Percentiles rank a stretch among this genome's conserved stretches.
Conservation (phyloP, 2,888 invertebrate species). For the Pyrocoelia pectoralis region DNA sequence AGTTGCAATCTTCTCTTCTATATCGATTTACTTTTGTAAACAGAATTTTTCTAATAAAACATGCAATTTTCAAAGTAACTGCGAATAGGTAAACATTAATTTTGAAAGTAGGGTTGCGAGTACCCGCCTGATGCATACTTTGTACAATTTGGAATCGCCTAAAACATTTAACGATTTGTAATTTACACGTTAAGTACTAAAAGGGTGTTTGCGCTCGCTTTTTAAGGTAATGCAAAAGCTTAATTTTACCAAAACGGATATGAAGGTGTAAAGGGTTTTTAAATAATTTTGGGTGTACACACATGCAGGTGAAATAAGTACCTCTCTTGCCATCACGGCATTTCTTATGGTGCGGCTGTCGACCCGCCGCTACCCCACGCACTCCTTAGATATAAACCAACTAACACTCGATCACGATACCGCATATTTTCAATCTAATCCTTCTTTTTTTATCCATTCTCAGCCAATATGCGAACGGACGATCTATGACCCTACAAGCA, state of each 20-base stretch:
- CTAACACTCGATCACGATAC: constrained; percentile 51
- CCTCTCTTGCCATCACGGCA: constrained; percentile 80
- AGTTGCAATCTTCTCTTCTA: not conserved
- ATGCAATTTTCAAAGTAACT: not conserved
- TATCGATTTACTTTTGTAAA: constrained; percentile 11
- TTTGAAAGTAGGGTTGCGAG: not conserved
- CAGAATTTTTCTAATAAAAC: not conserved
- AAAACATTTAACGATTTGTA: not conserved
- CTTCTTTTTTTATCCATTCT: constrained; percentile 58
- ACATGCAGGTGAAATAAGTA: constrained; percentile 52
- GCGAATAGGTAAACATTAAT: not conserved
- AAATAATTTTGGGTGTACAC: constrained; percentile 37
- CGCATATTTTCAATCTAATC: constrained; percentile 52
- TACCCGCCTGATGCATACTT: not conserved
- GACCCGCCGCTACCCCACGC: constrained; percentile 52
- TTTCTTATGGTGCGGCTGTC: constrained; percentile 67
- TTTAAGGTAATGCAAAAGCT: too few species aligned
- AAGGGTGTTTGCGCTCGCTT: not conserved
- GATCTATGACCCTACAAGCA: constrained; percentile 56
- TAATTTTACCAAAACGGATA: not conserved
- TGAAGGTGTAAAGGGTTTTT: not conserved
- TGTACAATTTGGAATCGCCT: not conserved
- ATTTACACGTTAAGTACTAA: not conserved
- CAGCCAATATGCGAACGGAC: constrained; percentile 53
- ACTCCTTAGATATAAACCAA: constrained; percentile 47